Conservation (phyloP, 2,113 vertebrate genomes). For the Steatornis caripensis region DNA sequence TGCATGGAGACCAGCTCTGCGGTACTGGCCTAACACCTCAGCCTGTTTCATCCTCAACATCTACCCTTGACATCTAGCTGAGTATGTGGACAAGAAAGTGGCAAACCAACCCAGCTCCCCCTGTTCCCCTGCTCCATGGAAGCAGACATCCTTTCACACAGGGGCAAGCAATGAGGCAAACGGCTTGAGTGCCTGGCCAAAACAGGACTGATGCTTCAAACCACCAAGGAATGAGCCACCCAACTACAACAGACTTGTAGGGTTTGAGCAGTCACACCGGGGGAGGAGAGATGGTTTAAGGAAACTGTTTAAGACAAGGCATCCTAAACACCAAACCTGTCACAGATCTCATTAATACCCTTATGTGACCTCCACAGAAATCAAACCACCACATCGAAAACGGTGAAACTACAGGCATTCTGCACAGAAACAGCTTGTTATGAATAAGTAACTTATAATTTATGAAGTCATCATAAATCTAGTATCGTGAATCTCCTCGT, state of each 20-base stretch:
- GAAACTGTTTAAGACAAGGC: not conserved
- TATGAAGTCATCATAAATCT: not conserved
- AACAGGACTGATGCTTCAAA: not conserved
- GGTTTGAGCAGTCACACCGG: rapidly evolving
- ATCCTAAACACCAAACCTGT: not conserved
- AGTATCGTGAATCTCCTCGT: not conserved
- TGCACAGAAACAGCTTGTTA: not conserved
- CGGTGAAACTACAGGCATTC: not conserved
- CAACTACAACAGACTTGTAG: not conserved
- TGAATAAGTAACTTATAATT: not conserved
- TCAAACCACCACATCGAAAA: not conserved
- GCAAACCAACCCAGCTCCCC: not conserved
- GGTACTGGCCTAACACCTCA: not conserved
- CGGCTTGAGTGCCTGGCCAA: rapidly evolving
- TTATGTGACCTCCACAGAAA: not conserved
- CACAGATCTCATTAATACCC: not conserved
- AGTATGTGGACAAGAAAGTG: rapidly evolving
- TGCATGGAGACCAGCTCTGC: not conserved
- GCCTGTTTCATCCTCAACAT: not conserved
- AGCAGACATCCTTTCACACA: not conserved
- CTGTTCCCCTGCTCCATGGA: not conserved
- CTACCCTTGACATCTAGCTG: rapidly evolving
- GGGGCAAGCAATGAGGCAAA: rapidly evolving
- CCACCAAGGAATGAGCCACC: not conserved
- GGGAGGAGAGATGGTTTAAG: not conserved